phyloP scores from a whole-genome alignment of 2,797 vertebrate species.

The Tragopan temminckii region DNA sequence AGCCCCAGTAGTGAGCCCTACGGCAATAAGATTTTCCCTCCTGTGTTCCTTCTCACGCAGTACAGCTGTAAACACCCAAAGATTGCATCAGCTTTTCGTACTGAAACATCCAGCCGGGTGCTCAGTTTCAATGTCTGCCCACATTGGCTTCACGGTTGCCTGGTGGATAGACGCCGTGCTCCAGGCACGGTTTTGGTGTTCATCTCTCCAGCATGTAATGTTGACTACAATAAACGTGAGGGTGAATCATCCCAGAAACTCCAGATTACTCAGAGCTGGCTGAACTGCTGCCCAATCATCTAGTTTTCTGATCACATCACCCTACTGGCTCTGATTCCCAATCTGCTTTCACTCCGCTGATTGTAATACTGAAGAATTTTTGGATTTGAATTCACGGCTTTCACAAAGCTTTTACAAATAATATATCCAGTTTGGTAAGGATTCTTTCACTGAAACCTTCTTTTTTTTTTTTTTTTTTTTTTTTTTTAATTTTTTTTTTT shows the following conservation, averaged over 20 bases:
- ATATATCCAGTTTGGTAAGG: neutral
- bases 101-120: neutral
- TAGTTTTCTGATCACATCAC: neutral
- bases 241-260: neutral
- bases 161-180: accelerated
- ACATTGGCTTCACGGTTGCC: neutral
- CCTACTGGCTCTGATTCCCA: neutral
- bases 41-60: neutral
- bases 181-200: neutral
- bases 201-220: neutral
- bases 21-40: neutral
- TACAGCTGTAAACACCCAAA: neutral
- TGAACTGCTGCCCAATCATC: neutral
- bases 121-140: neutral
- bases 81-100: neutral
- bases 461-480: neutral
- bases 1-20: neutral
- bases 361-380: neutral
- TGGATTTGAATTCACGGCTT: neutral
- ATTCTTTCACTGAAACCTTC: neutral
- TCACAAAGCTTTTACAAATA: neutral
- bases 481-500: neutral
- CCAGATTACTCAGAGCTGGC: neutral
- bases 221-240: neutral
- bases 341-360: neutral